Percentiles rank a stretch among this genome's conserved stretches.
phyloP scores from a whole-genome alignment of 2,888 invertebrate species.

The Oscheius sp. region DNA sequence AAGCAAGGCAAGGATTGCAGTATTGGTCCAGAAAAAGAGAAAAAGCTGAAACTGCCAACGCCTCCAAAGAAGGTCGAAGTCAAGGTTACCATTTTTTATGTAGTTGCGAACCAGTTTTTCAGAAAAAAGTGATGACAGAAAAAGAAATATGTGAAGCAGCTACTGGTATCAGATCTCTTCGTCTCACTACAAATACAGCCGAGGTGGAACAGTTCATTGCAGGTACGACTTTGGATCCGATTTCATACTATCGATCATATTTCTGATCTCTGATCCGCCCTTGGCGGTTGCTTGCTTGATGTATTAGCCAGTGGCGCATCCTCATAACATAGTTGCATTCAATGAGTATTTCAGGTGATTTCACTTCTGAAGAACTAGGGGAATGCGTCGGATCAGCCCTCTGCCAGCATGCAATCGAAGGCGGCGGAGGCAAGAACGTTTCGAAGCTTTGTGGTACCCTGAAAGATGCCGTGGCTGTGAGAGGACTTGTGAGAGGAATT shows the following conservation, averaged over 20 bases:
- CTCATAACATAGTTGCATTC: background rate
- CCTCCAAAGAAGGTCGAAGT: constrained; percentile 31
- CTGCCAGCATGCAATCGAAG: constrained; percentile 69
- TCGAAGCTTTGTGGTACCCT: constrained; percentile 64
- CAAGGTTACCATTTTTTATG: constrained; percentile 7
- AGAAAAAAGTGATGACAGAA: constrained; percentile 55
- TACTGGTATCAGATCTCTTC: constrained; percentile 46
- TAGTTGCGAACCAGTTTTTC: background rate
- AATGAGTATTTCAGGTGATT: constrained; percentile 48
- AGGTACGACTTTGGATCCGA: constrained; percentile 12
- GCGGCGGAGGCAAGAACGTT: constrained; percentile 62
- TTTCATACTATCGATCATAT: background rate
- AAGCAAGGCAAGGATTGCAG: constrained; percentile 24
- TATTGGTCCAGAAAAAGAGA: constrained; percentile 19
- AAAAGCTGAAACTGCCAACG: constrained; percentile 25
- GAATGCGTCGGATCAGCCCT: constrained; percentile 59
- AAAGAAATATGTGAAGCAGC: constrained; percentile 52
- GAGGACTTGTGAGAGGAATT: constrained; percentile 62
- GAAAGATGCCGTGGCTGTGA: constrained; percentile 60
- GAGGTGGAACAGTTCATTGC: constrained; percentile 58
- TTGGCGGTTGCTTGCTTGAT: constrained; percentile 6
- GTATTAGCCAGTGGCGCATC: background rate
- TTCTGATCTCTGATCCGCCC: constrained; percentile 1
- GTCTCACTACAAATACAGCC: constrained; percentile 41
- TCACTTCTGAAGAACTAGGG: constrained; percentile 59